A percentile compares a stretch with the other conserved stretches of the same genome.
phyloP scores from a whole-genome alignment of 1,140 invertebrate species.

The Homarus americanus region DNA sequence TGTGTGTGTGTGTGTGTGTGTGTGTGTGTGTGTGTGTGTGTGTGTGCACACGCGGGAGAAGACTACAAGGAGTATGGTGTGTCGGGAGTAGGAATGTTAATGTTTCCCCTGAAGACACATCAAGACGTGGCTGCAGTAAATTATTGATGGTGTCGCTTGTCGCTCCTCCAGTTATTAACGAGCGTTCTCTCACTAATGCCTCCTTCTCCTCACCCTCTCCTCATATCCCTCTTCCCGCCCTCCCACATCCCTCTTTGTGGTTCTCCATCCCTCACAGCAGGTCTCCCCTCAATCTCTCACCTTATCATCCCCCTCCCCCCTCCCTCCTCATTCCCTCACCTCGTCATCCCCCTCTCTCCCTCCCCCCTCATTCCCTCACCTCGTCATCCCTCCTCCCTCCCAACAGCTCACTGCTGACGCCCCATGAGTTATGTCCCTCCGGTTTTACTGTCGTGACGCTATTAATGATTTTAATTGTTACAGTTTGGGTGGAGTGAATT shows the following conservation, averaged over 20 bases:
- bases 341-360: neutral
- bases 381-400: neutral
- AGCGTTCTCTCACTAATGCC: neutral
- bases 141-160: constrained; percentile 34
- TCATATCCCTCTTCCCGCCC: neutral
- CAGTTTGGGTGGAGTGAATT: neutral
- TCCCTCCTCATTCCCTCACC: neutral
- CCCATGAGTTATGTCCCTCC: neutral
- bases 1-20: constrained; percentile 22
- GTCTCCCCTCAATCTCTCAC: neutral
- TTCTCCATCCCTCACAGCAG: neutral
- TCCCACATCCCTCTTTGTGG: neutral
- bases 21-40: neutral
- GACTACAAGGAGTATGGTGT: neutral
- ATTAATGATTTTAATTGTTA: constrained; percentile 27
- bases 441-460: constrained; percentile 12
- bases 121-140: constrained; percentile 2
- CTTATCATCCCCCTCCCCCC: neutral
- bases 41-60: neutral
- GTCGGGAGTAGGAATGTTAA: neutral
- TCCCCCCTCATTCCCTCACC: neutral
- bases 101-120: constrained; percentile 15
- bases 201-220: neutral
- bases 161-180: constrained; percentile 17
- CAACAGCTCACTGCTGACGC: neutral